Evolutionary conservation across 1,140 invertebrate genomes (phyloP), one percentile per base, ranked within the genome.

Genomic region (Fopius arisanus): DNA sequence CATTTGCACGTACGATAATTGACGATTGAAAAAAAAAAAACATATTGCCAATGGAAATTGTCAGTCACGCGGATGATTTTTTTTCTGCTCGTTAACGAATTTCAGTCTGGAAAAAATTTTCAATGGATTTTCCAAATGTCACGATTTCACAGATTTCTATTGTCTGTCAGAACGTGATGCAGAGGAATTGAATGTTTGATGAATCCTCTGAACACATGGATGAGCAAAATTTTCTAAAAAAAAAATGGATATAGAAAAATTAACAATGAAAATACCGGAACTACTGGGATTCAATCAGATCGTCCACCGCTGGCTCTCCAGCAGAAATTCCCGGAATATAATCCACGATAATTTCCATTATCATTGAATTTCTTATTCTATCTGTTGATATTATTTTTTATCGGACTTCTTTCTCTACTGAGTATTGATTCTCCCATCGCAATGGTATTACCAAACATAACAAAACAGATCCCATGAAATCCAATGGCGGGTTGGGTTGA

Each of bases 381-480:
- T 31, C 29, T 31, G 3, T 7, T 7, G 29, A 31, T 31, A 31
- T 31, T 31, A 31, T 31, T 31, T 31, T 31, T 31, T 31, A 31
- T 31, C 3, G 3, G 7, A 4, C 40, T 43, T 43, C 40, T 43
- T 43, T 12, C 12, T 12, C 40, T 31, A 12, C 40, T n/a, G 4
- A n/a, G 40, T 54, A 54, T 54, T 54, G 48, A 54, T 54, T 21
- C 3, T 10, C 16, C 48, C n/a, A 26, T 54, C 21, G 7, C 48
- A 26, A 19, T 2, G n/a, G 16, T 54, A 54, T 43, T 43, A 43
- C 40, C 12, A n/a, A 43, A n/a, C 48, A 21, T 54, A 26, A 54
- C 48, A 54, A 54, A 54, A 21, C 48, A 21, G 48, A 54, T 54
- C 48, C 19, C 48, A 54, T 54, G 48, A 54, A 54, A 54, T 54